Evolutionary conservation across 2,888 invertebrate species (phyloP).

Genomic region (Ptilodon capucinus): DNA sequence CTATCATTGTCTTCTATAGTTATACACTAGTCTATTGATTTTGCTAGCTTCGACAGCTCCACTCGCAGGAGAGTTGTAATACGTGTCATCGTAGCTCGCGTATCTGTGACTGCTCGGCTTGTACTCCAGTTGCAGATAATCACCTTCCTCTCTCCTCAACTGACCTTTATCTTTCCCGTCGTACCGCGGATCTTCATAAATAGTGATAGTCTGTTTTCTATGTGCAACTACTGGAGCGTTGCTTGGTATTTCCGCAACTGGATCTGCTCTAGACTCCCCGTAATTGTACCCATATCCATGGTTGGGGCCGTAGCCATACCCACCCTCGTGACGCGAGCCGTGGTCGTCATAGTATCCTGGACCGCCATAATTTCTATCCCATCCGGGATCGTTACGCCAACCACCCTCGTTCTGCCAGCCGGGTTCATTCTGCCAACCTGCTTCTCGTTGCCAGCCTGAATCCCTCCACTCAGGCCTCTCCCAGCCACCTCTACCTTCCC

Average conservation of each 20-base stretch:
- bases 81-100: constrained; percentile 71
- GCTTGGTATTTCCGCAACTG: constrained; percentile 60
- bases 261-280: constrained; percentile 62
- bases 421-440: constrained; percentile 45
- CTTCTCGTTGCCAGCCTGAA: constrained; percentile 35
- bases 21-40: constrained; percentile 78
- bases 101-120: constrained; percentile 74
- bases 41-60: constrained; percentile 70
- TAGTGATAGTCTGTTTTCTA: constrained; percentile 76
- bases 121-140: constrained; percentile 68
- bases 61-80: constrained; percentile 56
- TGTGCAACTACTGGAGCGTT: constrained; percentile 69
- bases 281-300: constrained; percentile 71
- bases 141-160: constrained; percentile 65
- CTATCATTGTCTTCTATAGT: constrained; percentile 66
- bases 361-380: constrained; percentile 64
- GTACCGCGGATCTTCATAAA: constrained; percentile 78
- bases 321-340: constrained; percentile 68
- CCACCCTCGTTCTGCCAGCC: constrained; percentile 43
- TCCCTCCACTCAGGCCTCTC: constrained; percentile 49
- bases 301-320: constrained; percentile 65
- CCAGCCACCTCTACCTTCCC: constrained; percentile 57
- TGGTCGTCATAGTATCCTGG: constrained; percentile 71
- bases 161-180: constrained; percentile 66
- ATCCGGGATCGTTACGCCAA: constrained; percentile 48